Conservation (phyloP, 2,888 invertebrate genomes). For the Stenoptilia bipunctidactyla region DNA sequence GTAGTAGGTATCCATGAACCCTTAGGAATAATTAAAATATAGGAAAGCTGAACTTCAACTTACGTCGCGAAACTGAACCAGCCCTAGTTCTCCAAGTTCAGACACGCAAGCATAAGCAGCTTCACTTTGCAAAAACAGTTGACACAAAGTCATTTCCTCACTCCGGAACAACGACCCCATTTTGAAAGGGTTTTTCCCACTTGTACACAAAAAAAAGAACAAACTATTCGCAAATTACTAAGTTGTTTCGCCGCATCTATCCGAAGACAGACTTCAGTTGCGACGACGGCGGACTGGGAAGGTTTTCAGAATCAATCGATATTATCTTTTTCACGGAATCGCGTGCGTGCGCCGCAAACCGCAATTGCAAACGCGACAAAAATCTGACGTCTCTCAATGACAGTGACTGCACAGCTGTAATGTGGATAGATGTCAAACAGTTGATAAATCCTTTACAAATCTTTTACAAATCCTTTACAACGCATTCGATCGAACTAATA, state of each 20-base stretch:
- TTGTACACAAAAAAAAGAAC: constrained; percentile 34
- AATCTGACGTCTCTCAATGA: too few relatives aligned
- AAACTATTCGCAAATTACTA: constrained; percentile 24
- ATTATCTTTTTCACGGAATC: too few relatives aligned
- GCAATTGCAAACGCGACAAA: too few relatives aligned
- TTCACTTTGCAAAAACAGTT: constrained; percentile 97
- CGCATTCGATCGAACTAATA: too few relatives aligned
- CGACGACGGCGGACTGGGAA: constrained; percentile 52
- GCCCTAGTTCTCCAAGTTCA: constrained; percentile 95
- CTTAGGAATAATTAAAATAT: too few relatives aligned
- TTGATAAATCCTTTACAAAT: too few relatives aligned
- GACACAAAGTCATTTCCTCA: constrained; percentile 99
- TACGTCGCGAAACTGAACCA: constrained; percentile 97
- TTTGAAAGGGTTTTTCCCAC: constrained; percentile 36
- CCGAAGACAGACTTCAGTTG: constrained; percentile 54
- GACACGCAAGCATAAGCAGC: constrained; percentile 98
- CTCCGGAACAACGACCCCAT: constrained; percentile 96
- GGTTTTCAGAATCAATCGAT: constrained; percentile 12
- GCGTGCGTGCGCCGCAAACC: constrained; percentile 9
- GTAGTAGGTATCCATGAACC: too few relatives aligned
- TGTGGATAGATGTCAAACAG: too few relatives aligned
- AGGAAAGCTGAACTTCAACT: constrained; percentile 31
- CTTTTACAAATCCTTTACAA: too few relatives aligned
- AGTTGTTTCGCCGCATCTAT: constrained; percentile 47
- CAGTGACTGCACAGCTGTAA: too few relatives aligned